Percentiles rank a stretch among this genome's conserved stretches.
Evolutionary conservation across 2,113 vertebrate species (phyloP).

Genomic region (Caracal caracal): DNA sequence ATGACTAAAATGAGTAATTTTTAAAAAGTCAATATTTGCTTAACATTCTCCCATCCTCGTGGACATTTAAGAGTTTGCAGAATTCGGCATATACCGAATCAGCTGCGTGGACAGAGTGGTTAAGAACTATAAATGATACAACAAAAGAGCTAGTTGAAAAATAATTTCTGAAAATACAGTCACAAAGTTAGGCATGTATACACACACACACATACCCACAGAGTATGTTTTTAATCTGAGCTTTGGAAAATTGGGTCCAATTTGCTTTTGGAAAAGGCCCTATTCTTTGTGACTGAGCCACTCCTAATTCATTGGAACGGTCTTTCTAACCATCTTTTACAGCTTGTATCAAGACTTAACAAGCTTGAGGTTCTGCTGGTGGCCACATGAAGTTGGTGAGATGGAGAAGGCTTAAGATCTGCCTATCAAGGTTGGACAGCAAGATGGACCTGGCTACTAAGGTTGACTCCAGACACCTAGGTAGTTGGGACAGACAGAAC

Average conservation of each 20-base stretch:
- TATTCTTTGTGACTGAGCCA: background rate
- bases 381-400: background rate
- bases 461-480: background rate
- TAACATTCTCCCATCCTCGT: background rate
- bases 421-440: background rate
- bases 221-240: background rate
- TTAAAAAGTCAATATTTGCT: background rate
- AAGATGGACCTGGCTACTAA: background rate
- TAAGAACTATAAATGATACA: background rate
- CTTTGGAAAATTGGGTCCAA: background rate
- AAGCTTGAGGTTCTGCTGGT: background rate
- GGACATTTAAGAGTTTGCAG: background rate
- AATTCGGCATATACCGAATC: background rate
- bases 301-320: background rate
- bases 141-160: background rate
- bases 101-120: background rate
- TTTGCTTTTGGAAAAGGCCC: background rate
- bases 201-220: background rate
- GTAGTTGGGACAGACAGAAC: background rate
- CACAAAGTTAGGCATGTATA: background rate
- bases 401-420: background rate
- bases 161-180: conserved; percentile 49
- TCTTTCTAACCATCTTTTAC: background rate
- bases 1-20: background rate
- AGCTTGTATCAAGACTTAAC: background rate